Percentiles rank a stretch among this genome's conserved stretches.
These are phyloP conservation scores for Halcyon smyrnensis DNA, from an alignment of 2,797 vertebrate genomes.

Conservation along the genomic window DNA sequence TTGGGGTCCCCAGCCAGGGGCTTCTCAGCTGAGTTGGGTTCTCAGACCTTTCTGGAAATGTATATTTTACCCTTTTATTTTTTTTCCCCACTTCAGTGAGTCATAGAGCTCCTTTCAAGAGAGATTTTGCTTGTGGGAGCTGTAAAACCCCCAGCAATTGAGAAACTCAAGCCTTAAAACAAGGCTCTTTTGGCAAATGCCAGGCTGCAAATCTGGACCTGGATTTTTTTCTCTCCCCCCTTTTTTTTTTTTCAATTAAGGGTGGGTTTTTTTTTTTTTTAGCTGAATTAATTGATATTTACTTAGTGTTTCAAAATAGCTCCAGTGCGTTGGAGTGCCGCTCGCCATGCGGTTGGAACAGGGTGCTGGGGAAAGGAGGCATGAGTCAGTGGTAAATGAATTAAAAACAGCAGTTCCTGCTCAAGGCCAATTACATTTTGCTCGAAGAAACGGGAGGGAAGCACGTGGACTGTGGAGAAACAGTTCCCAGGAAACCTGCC, in stretches of 20 bases:
- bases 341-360: neutral
- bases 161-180: neutral
- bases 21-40: neutral
- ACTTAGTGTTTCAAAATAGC: conserved; percentile 63
- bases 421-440: neutral
- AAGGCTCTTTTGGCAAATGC: neutral
- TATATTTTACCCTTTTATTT: neutral
- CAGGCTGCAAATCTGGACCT: neutral
- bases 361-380: conserved; percentile 6
- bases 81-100: neutral
- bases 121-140: neutral
- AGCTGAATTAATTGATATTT: conserved; percentile 67
- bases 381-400: conserved; percentile 53
- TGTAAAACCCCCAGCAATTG: neutral
- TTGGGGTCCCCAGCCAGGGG: neutral
- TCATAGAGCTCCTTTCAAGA: neutral
- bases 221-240: neutral
- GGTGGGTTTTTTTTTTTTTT: neutral
- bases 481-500: neutral
- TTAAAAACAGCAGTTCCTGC: conserved; percentile 60
- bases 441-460: neutral
- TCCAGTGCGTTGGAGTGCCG: conserved; percentile 29
- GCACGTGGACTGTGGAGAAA: neutral
- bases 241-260: conserved; percentile 2
- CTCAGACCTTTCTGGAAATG: neutral